These are phyloP conservation scores for Hymenopus coronatus DNA, from an alignment of 2,888 invertebrate species.

Conservation along the genomic window DNA sequence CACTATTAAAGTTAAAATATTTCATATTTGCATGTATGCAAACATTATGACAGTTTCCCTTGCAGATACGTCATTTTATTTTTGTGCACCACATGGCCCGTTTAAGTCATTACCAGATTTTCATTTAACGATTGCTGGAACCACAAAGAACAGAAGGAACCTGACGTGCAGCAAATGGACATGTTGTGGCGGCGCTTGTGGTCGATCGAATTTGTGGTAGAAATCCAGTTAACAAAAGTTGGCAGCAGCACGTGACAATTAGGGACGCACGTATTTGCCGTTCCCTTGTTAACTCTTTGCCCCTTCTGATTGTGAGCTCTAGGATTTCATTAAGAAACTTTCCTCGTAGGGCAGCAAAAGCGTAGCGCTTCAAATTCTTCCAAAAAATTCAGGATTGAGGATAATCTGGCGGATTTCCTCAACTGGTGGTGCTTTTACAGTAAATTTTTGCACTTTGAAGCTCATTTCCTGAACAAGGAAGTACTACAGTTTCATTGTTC, in stretches of 20 bases:
- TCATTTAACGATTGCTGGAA: background rate
- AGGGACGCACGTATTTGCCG: background rate
- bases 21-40: background rate
- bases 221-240: background rate
- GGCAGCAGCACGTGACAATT: background rate
- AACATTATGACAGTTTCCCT: background rate
- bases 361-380: background rate
- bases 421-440: background rate
- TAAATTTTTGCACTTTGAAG: background rate
- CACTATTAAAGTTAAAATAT: background rate
- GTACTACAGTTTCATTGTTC: too few relatives aligned
- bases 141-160: background rate
- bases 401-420: background rate
- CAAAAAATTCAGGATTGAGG: background rate
- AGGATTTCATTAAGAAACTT: background rate
- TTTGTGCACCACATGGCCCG: background rate
- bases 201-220: background rate
- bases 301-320: background rate
- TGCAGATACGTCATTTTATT: background rate
- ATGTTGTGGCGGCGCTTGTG: background rate
- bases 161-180: background rate
- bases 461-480: background rate
- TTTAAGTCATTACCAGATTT: background rate
- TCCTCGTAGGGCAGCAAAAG: background rate
- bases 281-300: background rate